phyloP scores from a whole-genome alignment of 2,888 invertebrate genomes.

The Digitonthophagus gazella region DNA sequence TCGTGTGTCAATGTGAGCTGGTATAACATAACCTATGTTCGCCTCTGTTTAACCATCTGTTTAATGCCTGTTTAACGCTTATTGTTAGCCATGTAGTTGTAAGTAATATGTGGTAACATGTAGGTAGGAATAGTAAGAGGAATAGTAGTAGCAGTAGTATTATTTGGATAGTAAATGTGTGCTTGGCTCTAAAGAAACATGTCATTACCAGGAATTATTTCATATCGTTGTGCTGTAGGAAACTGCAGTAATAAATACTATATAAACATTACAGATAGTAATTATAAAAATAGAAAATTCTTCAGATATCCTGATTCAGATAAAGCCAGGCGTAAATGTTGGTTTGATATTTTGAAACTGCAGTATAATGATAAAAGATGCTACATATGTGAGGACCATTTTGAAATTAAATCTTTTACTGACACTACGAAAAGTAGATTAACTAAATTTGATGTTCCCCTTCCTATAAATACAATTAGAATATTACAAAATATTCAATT shows the following conservation, averaged over 20 bases:
- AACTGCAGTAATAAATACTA: background rate
- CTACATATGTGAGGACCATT: background rate
- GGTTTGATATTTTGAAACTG: background rate
- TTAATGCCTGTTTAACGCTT: too few species aligned
- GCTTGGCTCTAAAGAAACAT: background rate
- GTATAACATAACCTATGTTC: too few species aligned
- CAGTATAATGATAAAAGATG: background rate
- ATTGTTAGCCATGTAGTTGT: too few species aligned
- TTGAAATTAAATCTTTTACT: background rate
- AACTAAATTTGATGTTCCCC: background rate
- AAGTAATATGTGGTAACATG: too few species aligned
- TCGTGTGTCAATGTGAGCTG: too few species aligned
- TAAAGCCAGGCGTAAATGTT: background rate
- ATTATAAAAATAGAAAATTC: background rate
- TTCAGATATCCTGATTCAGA: background rate
- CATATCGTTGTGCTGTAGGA: constrained; percentile 3
- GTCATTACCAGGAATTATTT: background rate
- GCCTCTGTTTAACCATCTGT: too few species aligned
- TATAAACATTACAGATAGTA: background rate
- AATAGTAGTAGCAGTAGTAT: too few species aligned
- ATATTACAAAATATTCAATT: background rate
- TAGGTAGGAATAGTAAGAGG: too few species aligned
- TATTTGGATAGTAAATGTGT: too few species aligned
- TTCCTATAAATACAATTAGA: background rate
- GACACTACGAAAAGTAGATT: background rate